Percentiles rank a stretch among this genome's conserved stretches.
Evolutionary conservation across 2,113 vertebrate genomes (phyloP).

Genomic region (Benitochromis conjunctus): DNA sequence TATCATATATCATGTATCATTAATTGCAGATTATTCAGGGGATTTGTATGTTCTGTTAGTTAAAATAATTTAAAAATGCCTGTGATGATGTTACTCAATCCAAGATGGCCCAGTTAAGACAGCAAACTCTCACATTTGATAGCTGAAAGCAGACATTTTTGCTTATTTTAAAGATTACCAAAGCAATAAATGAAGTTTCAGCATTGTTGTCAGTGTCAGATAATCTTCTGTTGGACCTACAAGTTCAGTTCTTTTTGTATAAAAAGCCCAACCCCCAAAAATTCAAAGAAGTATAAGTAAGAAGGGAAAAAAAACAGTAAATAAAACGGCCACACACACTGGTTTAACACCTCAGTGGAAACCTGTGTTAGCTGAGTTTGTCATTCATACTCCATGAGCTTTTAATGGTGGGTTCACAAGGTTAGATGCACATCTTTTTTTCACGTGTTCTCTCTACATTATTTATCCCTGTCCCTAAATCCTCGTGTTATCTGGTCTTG

Average conservation of each 20-base stretch:
- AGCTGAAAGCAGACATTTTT: background rate
- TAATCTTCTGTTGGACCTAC: background rate
- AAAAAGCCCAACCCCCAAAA: background rate
- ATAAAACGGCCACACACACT: background rate
- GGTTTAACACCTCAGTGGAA: background rate
- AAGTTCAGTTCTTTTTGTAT: background rate
- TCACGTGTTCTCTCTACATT: background rate
- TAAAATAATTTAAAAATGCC: background rate
- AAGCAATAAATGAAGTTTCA: background rate
- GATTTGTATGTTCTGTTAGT: background rate
- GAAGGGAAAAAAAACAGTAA: background rate
- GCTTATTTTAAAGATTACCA: background rate
- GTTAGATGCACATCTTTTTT: background rate
- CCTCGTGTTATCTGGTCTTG: background rate
- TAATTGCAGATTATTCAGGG: background rate
- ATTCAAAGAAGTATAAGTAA: background rate
- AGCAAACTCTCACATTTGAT: background rate
- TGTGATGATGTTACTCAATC: background rate
- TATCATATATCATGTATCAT: too few relatives aligned
- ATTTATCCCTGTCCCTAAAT: background rate
- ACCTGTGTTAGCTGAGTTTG: background rate
- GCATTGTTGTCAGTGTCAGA: background rate
- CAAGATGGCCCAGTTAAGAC: background rate
- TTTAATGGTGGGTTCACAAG: background rate
- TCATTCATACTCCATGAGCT: background rate